Conservation (phyloP, 2,888 invertebrate genomes). For the Plutella xylostella region DNA sequence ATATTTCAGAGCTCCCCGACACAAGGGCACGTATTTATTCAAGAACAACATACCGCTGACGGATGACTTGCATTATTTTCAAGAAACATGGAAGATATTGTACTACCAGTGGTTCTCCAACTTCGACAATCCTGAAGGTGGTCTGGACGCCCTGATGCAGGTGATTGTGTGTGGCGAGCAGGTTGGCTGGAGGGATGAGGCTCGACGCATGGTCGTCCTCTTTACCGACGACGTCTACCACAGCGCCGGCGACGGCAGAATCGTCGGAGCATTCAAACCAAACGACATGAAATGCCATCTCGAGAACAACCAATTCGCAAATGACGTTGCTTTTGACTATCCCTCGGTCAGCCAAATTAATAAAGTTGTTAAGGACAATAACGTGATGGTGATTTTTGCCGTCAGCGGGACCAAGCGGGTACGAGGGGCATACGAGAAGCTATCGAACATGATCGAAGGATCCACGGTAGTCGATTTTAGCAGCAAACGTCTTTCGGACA, state of each 20-base stretch:
- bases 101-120: too few species aligned
- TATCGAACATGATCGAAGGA: constrained; percentile 74
- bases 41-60: constrained; percentile 79
- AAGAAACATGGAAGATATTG: constrained; percentile 38
- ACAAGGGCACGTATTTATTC: constrained; percentile 59
- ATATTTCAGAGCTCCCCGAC: too few species aligned
- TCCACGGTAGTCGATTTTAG: constrained; percentile 68
- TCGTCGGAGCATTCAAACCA: constrained; percentile 74
- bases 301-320: constrained; percentile 61
- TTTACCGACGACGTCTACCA: constrained; percentile 87
- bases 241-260: constrained; percentile 83
- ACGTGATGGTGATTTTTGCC: constrained; percentile 84
- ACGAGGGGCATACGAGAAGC: constrained; percentile 49
- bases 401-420: constrained; percentile 59
- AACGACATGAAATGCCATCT: constrained; percentile 79
- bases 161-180: constrained; percentile 76
- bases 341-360: constrained; percentile 82
- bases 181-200: constrained; percentile 81
- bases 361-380: constrained; percentile 72
- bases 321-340: constrained; percentile 74
- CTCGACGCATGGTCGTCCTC: constrained; percentile 79
- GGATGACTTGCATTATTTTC: constrained; percentile 56
- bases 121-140: constrained; percentile 83
- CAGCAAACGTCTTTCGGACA: too few species aligned
- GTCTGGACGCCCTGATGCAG: constrained; percentile 90